Evolutionary conservation across 2,797 vertebrate species (phyloP).

Genomic region (Squalus acanthias): DNA sequence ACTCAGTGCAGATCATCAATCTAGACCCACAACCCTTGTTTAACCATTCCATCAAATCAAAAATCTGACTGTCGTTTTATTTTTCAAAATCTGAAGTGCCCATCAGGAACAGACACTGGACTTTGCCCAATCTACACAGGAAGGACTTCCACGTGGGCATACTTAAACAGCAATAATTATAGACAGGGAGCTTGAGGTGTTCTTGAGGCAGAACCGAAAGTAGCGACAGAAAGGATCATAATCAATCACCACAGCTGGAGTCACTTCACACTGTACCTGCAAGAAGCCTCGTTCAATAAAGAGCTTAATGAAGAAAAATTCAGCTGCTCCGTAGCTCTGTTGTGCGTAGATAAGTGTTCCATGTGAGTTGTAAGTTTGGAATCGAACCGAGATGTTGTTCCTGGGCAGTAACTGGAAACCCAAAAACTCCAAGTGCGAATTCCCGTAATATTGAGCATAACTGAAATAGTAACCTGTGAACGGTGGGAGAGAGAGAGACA

Average conservation of each 20-base stretch:
- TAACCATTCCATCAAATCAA: not conserved
- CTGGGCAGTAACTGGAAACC: slow-evolving; percentile 57
- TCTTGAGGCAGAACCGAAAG: not conserved
- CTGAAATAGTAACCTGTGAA: slow-evolving; percentile 55
- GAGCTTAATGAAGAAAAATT: slow-evolving; percentile 65
- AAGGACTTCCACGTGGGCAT: not conserved
- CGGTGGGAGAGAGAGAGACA: slow-evolving; percentile 33
- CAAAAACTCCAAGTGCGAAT: slow-evolving; percentile 74
- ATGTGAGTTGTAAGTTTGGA: slow-evolving; percentile 57
- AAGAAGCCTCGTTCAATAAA: slow-evolving; percentile 56
- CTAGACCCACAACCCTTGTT: no score
- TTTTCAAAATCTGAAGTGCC: not conserved
- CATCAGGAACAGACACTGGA: not conserved
- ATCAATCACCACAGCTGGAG: not conserved
- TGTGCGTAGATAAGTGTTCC: slow-evolving; percentile 70
- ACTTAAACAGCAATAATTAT: not conserved
- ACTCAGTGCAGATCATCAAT: no score
- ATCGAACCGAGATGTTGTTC: slow-evolving; percentile 67
- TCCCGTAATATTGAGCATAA: slow-evolving; percentile 61
- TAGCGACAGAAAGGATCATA: not conserved
- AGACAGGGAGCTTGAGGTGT: not conserved
- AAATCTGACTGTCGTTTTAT: not conserved
- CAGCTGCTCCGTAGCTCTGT: slow-evolving; percentile 50
- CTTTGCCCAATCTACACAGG: not conserved
- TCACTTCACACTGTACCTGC: slow-evolving; percentile 50